Conservation (phyloP, 2,888 invertebrate genomes). For the Penaeus monodon region DNA sequence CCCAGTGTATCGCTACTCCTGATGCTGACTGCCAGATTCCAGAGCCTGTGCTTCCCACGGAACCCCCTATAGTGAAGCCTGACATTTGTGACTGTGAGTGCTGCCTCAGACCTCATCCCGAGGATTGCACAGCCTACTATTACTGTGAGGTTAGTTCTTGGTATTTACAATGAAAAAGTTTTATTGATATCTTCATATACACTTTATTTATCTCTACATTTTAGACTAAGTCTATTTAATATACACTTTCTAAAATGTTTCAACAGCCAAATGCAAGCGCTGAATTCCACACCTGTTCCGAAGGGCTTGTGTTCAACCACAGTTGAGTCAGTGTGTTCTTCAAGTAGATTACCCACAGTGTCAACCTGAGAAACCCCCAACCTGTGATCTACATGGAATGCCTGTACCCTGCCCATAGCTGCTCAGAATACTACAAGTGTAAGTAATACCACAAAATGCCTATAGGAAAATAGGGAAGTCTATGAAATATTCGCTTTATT, state of each 20-base stretch:
- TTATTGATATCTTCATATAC: not conserved
- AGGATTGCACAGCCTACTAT: slow-evolving; percentile 62
- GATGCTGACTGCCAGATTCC: slow-evolving; percentile 42
- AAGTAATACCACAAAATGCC: not conserved
- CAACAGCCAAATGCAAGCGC: slow-evolving; percentile 49
- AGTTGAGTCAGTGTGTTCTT: slow-evolving; percentile 55
- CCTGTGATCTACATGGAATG: slow-evolving; percentile 55
- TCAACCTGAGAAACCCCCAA: slow-evolving; percentile 45
- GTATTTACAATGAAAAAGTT: not conserved
- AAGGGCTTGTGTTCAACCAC: slow-evolving; percentile 61
- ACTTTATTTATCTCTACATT: not conserved
- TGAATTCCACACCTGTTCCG: slow-evolving; percentile 60
- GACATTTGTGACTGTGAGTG: slow-evolving; percentile 64
- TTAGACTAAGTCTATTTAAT: not conserved
- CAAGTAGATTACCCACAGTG: slow-evolving; percentile 53
- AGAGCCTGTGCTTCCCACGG: slow-evolving; percentile 27
- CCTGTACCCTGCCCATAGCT: slow-evolving; percentile 61
- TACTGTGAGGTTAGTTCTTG: slow-evolving; percentile 55
- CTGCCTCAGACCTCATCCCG: slow-evolving; percentile 57
- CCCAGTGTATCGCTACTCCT: slow-evolving; percentile 49
- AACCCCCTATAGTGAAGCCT: slow-evolving; percentile 35
- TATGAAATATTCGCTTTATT: not conserved
- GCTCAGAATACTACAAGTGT: slow-evolving; percentile 66
- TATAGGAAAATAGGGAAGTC: not conserved
- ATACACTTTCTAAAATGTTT: not conserved